A percentile compares a stretch with the other conserved stretches of the same genome.
Conservation (phyloP, 37 sponge, comb jelly and placozoan genomes). For the Oscarella lobularis region DNA sequence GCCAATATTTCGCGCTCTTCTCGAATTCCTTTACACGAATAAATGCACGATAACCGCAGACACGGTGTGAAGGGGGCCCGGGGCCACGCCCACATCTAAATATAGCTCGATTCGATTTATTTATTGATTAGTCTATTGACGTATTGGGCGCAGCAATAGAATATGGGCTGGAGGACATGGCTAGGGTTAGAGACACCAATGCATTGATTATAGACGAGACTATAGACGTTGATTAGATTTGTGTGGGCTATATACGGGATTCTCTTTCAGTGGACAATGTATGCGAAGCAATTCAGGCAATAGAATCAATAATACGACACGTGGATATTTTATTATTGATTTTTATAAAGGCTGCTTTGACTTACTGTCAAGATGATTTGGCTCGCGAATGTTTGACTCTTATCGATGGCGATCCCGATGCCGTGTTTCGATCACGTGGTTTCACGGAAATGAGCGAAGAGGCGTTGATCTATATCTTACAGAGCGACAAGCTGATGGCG, state of each 20-base stretch:
- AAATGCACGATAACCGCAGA: conserved; percentile 63
- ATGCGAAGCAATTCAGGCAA: conserved; percentile 82
- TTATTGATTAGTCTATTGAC: not conserved
- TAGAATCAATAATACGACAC: not conserved
- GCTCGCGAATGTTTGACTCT: conserved; percentile 79
- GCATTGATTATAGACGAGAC: not conserved
- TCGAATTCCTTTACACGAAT: conserved; percentile 97
- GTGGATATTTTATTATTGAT: not conserved
- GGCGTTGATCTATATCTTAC: conserved; percentile 56
- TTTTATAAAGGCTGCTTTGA: conserved; percentile 73
- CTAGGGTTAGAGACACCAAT: not conserved
- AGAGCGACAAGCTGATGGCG: conserved; percentile 66
- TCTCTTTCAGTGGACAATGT: conserved; percentile 70
- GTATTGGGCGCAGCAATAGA: not conserved
- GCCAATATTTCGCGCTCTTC: conserved; percentile 59
- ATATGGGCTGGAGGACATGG: not conserved
- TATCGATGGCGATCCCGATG: conserved; percentile 77
- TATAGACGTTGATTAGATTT: conserved; percentile 29
- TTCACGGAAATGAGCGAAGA: conserved; percentile 95
- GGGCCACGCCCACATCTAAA: not conserved
- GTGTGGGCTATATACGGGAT: conserved; percentile 83
- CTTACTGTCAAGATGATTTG: conserved; percentile 76
- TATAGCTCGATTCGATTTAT: not conserved
- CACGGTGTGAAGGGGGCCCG: conserved; percentile 17
- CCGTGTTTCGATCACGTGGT: conserved; percentile 77